phyloP scores from a whole-genome alignment of 2,113 vertebrate genomes.

The Dasypus novemcinctus region DNA sequence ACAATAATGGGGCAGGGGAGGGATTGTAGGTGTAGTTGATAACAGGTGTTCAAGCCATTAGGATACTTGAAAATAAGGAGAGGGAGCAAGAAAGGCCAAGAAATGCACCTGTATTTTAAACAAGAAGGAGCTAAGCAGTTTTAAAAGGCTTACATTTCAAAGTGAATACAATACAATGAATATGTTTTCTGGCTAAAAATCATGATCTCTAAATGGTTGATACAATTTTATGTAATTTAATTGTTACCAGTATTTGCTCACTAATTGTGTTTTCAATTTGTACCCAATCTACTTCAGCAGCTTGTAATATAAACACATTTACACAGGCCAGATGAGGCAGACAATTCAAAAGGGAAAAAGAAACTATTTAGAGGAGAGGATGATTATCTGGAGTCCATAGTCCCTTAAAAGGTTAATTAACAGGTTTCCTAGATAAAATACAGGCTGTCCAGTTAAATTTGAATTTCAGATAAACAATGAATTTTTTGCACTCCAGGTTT shows the following conservation, averaged over 20 bases:
- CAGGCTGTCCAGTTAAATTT: neutral
- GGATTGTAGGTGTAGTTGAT: neutral
- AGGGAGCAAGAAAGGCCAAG: neutral
- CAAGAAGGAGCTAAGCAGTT: neutral
- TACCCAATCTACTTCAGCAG: neutral
- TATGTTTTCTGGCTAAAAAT: slow-evolving; percentile 10
- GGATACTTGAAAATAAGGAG: neutral
- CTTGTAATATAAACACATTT: slow-evolving; percentile 24
- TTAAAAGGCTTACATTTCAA: neutral
- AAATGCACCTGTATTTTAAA: neutral
- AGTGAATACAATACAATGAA: neutral
- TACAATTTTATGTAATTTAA: neutral
- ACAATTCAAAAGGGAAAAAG: neutral
- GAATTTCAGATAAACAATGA: neutral
- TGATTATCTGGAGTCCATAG: neutral
- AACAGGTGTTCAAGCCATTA: neutral
- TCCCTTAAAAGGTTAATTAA: neutral
- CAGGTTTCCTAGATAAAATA: neutral
- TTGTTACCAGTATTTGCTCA: slow-evolving; percentile 21
- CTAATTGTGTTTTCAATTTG: slow-evolving; percentile 37
- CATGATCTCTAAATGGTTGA: neutral
- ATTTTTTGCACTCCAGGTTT: neutral
- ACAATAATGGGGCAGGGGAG: neutral
- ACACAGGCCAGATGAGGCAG: neutral
- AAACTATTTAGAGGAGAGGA: neutral